phyloP scores from a whole-genome alignment of 2,113 vertebrate genomes.

The Tragelaphus strepsiceros region DNA sequence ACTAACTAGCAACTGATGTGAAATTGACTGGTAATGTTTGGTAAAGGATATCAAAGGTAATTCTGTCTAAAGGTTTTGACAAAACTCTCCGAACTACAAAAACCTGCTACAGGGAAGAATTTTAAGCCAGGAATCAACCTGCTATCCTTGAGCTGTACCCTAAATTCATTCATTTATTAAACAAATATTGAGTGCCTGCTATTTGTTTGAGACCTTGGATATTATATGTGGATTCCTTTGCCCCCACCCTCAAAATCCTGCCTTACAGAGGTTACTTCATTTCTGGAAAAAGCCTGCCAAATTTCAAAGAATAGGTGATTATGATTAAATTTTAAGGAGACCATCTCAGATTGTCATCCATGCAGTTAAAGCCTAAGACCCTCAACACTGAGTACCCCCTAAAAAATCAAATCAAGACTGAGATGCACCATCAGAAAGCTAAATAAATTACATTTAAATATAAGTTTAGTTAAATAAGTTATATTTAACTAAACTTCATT shows the following conservation, averaged over 20 bases:
- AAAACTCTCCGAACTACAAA: neutral
- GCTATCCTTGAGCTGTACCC: neutral
- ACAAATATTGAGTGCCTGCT: neutral
- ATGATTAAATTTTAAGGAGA: neutral
- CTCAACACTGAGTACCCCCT: neutral
- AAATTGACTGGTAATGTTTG: neutral
- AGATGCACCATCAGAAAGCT: neutral
- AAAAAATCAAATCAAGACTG: neutral
- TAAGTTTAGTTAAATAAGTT: too few species aligned
- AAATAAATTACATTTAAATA: neutral
- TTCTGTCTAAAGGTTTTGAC: neutral
- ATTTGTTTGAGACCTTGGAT: neutral
- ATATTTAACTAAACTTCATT: neutral
- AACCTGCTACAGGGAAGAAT: neutral
- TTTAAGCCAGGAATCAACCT: neutral
- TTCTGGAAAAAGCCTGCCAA: neutral
- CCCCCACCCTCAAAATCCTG: too few species aligned
- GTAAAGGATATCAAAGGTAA: neutral
- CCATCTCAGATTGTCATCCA: neutral
- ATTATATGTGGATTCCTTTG: neutral
- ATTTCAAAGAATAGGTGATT: neutral
- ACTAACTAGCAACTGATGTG: neutral
- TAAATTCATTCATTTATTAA: neutral
- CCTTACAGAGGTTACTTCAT: neutral
- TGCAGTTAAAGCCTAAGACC: neutral